A percentile compares a stretch with the other conserved stretches of the same genome.
phyloP scores from a whole-genome alignment of 2,113 vertebrate species.

The Paraplagusia blochii region DNA sequence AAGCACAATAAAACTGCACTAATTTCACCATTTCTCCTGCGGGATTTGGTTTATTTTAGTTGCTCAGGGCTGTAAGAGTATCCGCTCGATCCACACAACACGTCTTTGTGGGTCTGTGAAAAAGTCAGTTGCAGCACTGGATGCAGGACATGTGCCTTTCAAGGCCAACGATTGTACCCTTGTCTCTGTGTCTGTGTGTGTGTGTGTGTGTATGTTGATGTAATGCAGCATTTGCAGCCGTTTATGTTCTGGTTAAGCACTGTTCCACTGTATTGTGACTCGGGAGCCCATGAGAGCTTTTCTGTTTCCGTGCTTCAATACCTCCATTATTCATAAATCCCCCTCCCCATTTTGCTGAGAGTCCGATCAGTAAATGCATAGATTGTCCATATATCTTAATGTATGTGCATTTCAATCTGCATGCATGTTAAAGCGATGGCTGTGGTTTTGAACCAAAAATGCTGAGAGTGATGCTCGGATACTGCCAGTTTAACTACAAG shows the following conservation, averaged over 20 bases:
- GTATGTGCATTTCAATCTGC: slow-evolving; percentile 7
- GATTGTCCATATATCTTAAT: slow-evolving; percentile 18
- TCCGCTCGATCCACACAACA: not conserved
- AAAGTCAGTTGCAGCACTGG: not conserved
- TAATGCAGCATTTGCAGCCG: slow-evolving; percentile 43
- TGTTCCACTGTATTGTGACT: slow-evolving; percentile 57
- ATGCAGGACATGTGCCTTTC: slow-evolving; percentile 6
- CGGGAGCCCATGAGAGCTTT: slow-evolving; percentile 60
- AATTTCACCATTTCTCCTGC: not conserved
- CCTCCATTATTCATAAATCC: slow-evolving; percentile 63
- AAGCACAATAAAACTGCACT: not conserved
- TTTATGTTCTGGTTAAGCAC: slow-evolving; percentile 50
- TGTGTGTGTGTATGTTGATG: slow-evolving; percentile 32
- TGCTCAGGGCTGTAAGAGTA: slow-evolving; percentile 6
- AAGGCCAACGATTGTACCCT: slow-evolving; percentile 11
- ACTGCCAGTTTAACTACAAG: not conserved
- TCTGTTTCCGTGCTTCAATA: slow-evolving; percentile 56
- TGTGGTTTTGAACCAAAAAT: not conserved
- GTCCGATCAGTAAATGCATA: slow-evolving; percentile 12
- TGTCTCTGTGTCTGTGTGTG: slow-evolving; percentile 35
- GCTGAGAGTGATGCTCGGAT: not conserved
- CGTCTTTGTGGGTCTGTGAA: slow-evolving; percentile 13
- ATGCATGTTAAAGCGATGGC: slow-evolving; percentile 16
- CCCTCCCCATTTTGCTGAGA: slow-evolving; percentile 36
- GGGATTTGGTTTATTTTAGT: not conserved